Evolutionary conservation across 2,797 vertebrate genomes (phyloP).

Genomic region (Thamnophis elegans): DNA sequence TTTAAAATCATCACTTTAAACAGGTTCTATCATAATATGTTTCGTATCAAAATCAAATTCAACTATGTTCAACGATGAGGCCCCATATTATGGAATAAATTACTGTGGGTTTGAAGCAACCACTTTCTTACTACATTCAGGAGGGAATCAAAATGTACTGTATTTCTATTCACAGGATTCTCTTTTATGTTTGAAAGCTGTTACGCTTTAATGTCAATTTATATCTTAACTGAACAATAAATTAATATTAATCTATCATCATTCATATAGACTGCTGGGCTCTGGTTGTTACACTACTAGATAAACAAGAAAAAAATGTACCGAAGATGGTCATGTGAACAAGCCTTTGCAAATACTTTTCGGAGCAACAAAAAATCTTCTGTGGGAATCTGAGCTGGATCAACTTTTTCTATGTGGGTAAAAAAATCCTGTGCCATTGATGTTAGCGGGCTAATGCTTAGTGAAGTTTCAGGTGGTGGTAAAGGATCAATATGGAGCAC

Average conservation of each 20-base stretch:
- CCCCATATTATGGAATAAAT: neutral
- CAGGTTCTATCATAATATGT: neutral
- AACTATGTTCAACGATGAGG: neutral
- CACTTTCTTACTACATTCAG: neutral
- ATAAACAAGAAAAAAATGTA: conserved; percentile 66
- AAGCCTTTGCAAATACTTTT: conserved; percentile 87
- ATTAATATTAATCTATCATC: conserved; percentile 3
- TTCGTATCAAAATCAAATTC: neutral
- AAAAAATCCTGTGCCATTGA: conserved; percentile 91
- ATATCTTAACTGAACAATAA: neutral
- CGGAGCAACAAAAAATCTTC: conserved; percentile 84
- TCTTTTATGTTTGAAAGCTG: neutral
- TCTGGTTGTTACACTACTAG: conserved; percentile 48
- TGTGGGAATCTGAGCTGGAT: conserved; percentile 76
- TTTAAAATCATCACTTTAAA: neutral
- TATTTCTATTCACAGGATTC: neutral
- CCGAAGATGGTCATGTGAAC: conserved; percentile 96
- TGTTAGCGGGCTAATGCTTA: conserved; percentile 82
- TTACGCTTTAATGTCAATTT: neutral
- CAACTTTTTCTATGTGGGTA: conserved; percentile 77
- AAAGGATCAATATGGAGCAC: conserved; percentile 97
- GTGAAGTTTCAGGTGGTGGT: conserved; percentile 85
- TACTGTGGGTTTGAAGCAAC: neutral
- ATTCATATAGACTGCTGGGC: conserved; percentile 20
- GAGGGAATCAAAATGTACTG: neutral